Evolutionary conservation across 2,888 invertebrate species (phyloP), one percentile per base, ranked within the genome.

Genomic region (Zygothrica quintamaculata): DNA sequence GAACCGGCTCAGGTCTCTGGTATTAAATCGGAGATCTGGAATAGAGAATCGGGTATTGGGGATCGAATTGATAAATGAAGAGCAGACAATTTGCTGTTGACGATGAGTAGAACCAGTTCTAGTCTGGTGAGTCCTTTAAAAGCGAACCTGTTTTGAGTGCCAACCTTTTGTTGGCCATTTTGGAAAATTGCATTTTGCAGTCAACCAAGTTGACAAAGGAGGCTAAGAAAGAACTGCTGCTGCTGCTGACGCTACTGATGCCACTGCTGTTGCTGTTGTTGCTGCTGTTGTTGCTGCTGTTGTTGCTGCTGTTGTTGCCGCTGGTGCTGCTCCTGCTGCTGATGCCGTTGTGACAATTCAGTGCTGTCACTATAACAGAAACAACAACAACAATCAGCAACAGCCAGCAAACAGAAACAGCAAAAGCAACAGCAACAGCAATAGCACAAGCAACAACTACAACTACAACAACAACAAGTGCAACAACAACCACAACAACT

Each of bases 1-100:
- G 80, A 78, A 78, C 77, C 77, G 60, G 79, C 65, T 52, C 40
- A 22, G 50, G 16, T 15, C 12, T 42, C 18, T 18, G 31, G 31
- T 22, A 33, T 46, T 37, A 37, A 42, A 52, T 48, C 36, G 13
- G 12, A 15, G 43, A 61, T 57, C 37, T 31, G 37, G 25, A 16
- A 18, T 16, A 46, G 11, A 16, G 48, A 46, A 50, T 59, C 34
- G 53, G 39, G 65, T 53, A 3, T 13, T 31, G 42, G 40, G 50
- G 48, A 50, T 37, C 37, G 31, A 15, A 76, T 80, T 86, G 84
- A 86, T 82, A 85, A 86, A 77, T 86, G 65, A 74, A 79, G 82
- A 82, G 43, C 77, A 71, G 62, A 69, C 73, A 72, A 72, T 72
- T 72, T 74, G 74, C 74, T 61, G 55, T 56, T 68, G 70, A 61